Percentiles rank a stretch among this genome's conserved stretches.
Evolutionary conservation across 2,797 vertebrate genomes (phyloP).

Genomic region (Molossus alvarezi): DNA sequence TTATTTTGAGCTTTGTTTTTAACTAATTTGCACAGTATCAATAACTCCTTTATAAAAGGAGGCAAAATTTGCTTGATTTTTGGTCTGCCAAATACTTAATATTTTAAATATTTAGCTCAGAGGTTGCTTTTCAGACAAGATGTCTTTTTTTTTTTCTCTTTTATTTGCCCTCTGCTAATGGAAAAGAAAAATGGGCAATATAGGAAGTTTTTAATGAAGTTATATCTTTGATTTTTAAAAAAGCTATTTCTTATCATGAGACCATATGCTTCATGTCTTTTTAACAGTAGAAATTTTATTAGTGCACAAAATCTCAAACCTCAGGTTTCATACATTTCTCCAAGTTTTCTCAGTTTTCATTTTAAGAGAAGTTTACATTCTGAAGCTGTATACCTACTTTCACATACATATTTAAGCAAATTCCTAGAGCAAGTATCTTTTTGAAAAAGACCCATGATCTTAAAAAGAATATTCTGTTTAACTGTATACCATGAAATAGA

Average conservation of each 20-base stretch:
- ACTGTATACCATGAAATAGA: background rate
- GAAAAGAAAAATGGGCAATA: background rate
- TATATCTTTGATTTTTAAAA: background rate
- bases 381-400: background rate
- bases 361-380: background rate
- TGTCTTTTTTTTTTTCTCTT: background rate
- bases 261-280: background rate
- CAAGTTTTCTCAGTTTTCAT: background rate
- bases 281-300: constrained; percentile 38
- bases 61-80: background rate
- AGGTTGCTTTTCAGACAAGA: background rate
- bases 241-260: background rate
- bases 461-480: background rate
- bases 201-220: background rate
- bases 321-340: background rate
- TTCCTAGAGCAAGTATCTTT: background rate
- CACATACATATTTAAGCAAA: constrained; percentile 5
- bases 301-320: background rate
- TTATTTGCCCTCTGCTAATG: background rate
- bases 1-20: constrained; percentile 33
- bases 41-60: background rate
- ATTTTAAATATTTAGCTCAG: constrained; percentile 39
- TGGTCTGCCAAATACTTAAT: background rate
- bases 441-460: constrained; percentile 15
- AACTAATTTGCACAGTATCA: background rate